These are phyloP conservation scores for Enoplolaimus lenunculus DNA, from an alignment of 2,888 invertebrate species.

Conservation along the genomic window DNA sequence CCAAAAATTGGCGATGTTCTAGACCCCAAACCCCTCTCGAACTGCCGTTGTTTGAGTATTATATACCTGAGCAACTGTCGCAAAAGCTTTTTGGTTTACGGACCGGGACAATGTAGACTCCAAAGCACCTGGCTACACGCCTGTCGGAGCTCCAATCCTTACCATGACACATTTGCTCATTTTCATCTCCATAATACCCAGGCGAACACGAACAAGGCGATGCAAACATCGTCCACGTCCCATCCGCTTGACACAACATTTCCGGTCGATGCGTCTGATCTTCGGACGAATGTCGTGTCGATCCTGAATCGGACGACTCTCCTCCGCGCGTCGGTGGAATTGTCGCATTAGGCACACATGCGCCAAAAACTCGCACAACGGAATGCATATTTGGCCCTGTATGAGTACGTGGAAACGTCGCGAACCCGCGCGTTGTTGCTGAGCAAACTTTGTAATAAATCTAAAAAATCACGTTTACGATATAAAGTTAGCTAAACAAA, in stretches of 20 bases:
- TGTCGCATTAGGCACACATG: conserved; percentile 79
- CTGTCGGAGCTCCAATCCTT: no score
- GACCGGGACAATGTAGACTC: no score
- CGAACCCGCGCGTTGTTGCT: conserved; percentile 76
- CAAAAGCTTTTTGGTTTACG: no score
- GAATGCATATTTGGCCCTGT: conserved; percentile 77
- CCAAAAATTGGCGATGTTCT: no score
- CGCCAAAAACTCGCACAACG: conserved; percentile 76
- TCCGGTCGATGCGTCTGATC: conserved; percentile 32
- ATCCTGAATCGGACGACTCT: not conserved
- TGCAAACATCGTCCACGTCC: conserved; percentile 80
- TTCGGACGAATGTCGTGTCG: conserved; percentile 22
- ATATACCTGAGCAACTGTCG: no score
- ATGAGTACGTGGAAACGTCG: conserved; percentile 78
- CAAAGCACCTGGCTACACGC: no score
- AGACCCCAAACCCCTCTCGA: no score
- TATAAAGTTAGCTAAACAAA: no score
- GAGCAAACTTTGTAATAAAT: conserved; percentile 92
- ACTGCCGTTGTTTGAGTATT: no score
- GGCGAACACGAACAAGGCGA: conserved; percentile 85
- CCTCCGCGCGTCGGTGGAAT: conserved; percentile 44
- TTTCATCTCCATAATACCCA: conserved; percentile 50
- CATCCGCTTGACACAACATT: conserved; percentile 69
- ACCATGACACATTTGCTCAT: not conserved
- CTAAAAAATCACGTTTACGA: conserved; percentile 34